Evolutionary conservation across 2,113 vertebrate species (phyloP), one percentile per base, ranked within the genome.

Genomic region (Cephalopholis sonnerati): DNA sequence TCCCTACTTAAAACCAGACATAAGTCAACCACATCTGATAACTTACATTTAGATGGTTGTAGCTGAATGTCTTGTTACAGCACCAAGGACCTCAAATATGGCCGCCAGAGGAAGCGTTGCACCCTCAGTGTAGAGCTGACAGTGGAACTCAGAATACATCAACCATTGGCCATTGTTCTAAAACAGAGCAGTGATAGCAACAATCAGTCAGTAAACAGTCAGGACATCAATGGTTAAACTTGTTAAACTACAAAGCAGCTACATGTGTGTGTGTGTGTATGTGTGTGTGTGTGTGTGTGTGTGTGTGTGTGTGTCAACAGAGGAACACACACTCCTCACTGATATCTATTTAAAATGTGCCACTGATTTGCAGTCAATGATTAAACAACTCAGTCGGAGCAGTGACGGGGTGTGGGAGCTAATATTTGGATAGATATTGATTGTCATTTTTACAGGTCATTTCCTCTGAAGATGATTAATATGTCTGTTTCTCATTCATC

Each of bases 401-500:
- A 63, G 78, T 41, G 64, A 79, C 24, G 9, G 7, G 22, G 13
- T 58, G 69, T 59, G 59, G 76, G 39, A 68, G 67, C 57, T 69
- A 82, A 85, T 87, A 79, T 90, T 79, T 87, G 66, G 36, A 68
- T 44, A 65, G 72, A 55, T 87, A 91, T 89, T 73, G 82, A 90
- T 83, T 74, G 55, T 76, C 63, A 85, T 72, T 78, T 84, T 85
- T 81, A 77, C 76, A 69, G 84, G 61, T 74, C 55, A 67, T 81
- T 87, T 87, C 77, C 58, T 87, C 75, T 54, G 59, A 87, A 75
- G 75, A 84, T 90, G 86, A 89, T 87, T 89, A 84, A 92, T 87
- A 44, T 24, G 63, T 85, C 58, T 81, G 62, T 83, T 78, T 74
- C 53, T 79, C 77, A 73, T 48, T 84, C 39, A 17, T 66, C 18